Evolutionary conservation across 2,113 vertebrate species (phyloP).

Genomic region (Perccottus glenii): DNA sequence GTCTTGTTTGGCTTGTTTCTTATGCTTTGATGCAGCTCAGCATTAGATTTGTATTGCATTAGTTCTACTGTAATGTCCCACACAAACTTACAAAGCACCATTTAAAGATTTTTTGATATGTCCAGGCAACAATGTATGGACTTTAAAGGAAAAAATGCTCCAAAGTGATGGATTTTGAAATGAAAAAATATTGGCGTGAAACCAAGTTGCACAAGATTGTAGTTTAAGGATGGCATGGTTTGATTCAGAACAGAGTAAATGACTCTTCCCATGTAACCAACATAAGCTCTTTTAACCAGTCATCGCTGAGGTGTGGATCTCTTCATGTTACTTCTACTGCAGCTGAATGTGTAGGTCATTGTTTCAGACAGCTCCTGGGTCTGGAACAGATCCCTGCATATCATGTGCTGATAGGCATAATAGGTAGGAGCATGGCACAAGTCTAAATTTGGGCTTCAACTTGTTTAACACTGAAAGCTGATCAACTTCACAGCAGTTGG

Average conservation of each 20-base stretch:
- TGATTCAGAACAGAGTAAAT: neutral
- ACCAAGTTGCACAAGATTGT: too few species aligned
- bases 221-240: neutral
- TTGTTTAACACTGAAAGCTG: constrained; percentile 54
- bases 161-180: too few species aligned
- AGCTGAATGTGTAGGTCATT: constrained; percentile 18
- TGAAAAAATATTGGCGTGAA: too few species aligned
- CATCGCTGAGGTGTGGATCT: neutral
- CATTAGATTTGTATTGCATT: too few species aligned
- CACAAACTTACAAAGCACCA: too few species aligned
- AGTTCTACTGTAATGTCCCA: too few species aligned
- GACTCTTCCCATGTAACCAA: neutral
- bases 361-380: constrained; percentile 17
- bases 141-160: too few species aligned
- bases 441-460: constrained; percentile 34
- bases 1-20: too few species aligned
- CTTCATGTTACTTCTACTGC: neutral
- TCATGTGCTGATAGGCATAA: constrained; percentile 24
- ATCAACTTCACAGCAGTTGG: constrained; percentile 42
- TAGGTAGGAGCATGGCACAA: neutral
- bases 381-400: constrained; percentile 17
- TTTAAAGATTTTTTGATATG: too few species aligned
- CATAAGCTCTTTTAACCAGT: neutral
- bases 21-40: too few species aligned
- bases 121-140: too few species aligned